phyloP scores from a whole-genome alignment of 2,888 invertebrate species.

The Apamea sordens region DNA sequence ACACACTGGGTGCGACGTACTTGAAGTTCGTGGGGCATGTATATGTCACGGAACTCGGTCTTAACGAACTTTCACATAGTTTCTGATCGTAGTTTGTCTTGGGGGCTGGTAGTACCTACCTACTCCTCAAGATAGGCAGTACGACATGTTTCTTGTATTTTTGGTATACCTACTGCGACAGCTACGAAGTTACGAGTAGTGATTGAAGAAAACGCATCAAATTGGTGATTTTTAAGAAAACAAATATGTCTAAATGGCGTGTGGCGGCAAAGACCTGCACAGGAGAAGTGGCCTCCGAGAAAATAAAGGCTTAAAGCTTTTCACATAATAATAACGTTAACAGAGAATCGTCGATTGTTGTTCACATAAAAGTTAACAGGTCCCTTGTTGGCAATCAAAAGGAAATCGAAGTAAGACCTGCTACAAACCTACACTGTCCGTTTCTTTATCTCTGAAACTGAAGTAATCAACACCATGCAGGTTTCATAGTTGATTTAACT shows the following conservation, averaged over 20 bases:
- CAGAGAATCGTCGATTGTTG: slow-evolving; percentile 22
- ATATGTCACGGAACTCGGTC: slow-evolving; percentile 36
- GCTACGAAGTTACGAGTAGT: not conserved
- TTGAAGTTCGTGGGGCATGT: slow-evolving; percentile 14
- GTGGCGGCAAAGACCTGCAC: not conserved
- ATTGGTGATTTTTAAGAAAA: not conserved
- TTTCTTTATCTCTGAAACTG: not conserved
- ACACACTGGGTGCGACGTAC: slow-evolving; percentile 6
- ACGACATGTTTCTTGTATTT: not conserved
- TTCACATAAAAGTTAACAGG: slow-evolving; percentile 34
- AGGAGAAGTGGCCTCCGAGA: not conserved
- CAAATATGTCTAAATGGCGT: not conserved
- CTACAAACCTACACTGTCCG: slow-evolving; percentile 4
- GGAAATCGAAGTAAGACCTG: slow-evolving; percentile 36
- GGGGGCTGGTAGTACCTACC: not conserved
- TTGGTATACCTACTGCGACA: not conserved
- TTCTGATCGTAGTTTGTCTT: slow-evolving; percentile 28
- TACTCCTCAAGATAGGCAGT: not conserved
- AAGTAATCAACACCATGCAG: not conserved
- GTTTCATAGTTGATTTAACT: slow-evolving; percentile 13
- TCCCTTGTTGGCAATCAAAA: slow-evolving; percentile 38
- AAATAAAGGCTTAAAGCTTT: slow-evolving; percentile 23
- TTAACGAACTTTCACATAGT: slow-evolving; percentile 41
- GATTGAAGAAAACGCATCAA: not conserved
- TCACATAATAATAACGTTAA: slow-evolving; percentile 16